Percentiles rank a stretch among this genome's conserved stretches.
These are phyloP conservation scores for Drosophila emarginata DNA, from an alignment of 2,888 invertebrate species.

Conservation along the genomic window DNA sequence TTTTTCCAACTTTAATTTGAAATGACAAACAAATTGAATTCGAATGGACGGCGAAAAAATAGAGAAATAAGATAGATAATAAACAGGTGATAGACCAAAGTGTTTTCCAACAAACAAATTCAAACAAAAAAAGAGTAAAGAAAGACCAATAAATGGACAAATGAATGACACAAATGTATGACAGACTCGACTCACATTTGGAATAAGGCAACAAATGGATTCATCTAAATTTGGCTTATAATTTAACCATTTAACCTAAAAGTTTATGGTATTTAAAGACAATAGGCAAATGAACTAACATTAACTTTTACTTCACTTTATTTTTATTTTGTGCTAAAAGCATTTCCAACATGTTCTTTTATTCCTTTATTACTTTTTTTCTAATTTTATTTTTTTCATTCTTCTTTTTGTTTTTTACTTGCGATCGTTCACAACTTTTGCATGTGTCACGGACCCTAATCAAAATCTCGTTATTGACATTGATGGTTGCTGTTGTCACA, in stretches of 20 bases:
- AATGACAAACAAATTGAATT: too few species aligned
- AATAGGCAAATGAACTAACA: neutral
- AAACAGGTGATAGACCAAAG: too few species aligned
- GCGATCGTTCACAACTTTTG: constrained; percentile 14
- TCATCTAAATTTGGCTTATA: neutral
- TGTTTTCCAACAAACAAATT: too few species aligned
- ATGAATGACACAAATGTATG: too few species aligned
- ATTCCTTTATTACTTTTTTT: neutral
- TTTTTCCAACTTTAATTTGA: too few species aligned
- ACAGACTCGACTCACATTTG: too few species aligned
- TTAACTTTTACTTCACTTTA: neutral
- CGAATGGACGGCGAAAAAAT: too few species aligned
- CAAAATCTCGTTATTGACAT: constrained; percentile 58
- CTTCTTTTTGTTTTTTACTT: neutral
- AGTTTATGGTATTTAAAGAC: neutral
- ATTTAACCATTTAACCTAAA: neutral
- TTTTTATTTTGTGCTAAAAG: neutral
- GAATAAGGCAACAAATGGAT: too few species aligned
- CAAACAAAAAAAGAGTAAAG: too few species aligned
- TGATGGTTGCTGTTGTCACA: constrained; percentile 29
- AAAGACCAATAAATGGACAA: too few species aligned
- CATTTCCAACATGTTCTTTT: neutral
- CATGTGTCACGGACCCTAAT: constrained; percentile 42
- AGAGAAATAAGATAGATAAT: too few species aligned
- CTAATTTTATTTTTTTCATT: neutral